A percentile compares a stretch with the other conserved stretches of the same genome.
phyloP scores from a whole-genome alignment of 2,113 vertebrate genomes.

The Grammomys surdaster region DNA sequence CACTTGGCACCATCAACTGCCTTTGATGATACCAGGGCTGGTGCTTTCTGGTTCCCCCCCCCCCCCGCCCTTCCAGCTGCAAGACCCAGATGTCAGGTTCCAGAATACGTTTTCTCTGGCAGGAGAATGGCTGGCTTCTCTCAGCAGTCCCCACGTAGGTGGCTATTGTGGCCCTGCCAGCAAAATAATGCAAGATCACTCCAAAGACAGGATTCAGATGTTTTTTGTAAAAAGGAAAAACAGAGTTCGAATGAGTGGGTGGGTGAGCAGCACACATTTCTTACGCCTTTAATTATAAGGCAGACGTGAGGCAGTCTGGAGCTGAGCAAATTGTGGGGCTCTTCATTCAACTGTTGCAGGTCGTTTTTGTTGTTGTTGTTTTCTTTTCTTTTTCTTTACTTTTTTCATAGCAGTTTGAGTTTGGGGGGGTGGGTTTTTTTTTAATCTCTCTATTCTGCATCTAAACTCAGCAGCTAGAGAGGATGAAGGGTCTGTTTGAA shows the following conservation, averaged over 20 bases:
- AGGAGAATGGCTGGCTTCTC: slow-evolving; percentile 82
- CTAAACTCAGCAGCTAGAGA: slow-evolving; percentile 77
- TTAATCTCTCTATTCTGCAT: slow-evolving; percentile 59
- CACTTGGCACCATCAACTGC: slow-evolving; percentile 87
- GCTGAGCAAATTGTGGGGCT: slow-evolving; percentile 69
- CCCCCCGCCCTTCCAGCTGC: slow-evolving; percentile 87
- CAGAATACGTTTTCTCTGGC: slow-evolving; percentile 82
- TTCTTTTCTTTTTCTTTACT: slow-evolving; percentile 37
- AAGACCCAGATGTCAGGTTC: slow-evolving; percentile 87
- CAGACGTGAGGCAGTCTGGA: slow-evolving; percentile 54
- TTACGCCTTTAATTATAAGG: slow-evolving; percentile 79
- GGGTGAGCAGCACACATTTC: slow-evolving; percentile 62
- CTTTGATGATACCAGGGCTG: slow-evolving; percentile 88
- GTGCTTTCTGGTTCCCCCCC: slow-evolving; percentile 84
- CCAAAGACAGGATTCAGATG: slow-evolving; percentile 72
- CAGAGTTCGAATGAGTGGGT: slow-evolving; percentile 58
- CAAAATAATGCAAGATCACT: slow-evolving; percentile 70
- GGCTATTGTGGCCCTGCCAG: slow-evolving; percentile 81
- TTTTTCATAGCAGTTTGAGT: slow-evolving; percentile 52
- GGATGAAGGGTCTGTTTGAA: slow-evolving; percentile 72
- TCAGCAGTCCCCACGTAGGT: slow-evolving; percentile 79
- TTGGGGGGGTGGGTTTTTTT: background rate
- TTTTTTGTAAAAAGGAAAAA: slow-evolving; percentile 72
- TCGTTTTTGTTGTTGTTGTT: background rate
- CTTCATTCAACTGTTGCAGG: slow-evolving; percentile 66